Evolutionary conservation across 2,797 vertebrate genomes (phyloP).

Genomic region (Acanthopagrus latus): DNA sequence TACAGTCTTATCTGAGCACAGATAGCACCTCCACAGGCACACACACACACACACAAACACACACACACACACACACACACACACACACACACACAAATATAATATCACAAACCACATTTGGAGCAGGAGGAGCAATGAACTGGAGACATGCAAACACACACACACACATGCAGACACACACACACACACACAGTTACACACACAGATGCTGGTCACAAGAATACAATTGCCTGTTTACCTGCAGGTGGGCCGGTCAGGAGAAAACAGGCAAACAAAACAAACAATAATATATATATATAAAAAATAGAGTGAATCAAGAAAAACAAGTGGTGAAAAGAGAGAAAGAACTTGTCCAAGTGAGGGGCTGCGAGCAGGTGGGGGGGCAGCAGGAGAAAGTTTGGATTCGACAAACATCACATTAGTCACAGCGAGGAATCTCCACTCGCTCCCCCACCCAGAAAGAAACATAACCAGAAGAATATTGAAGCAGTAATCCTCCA

Average conservation of each 20-base stretch:
- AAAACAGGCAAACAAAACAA: constrained; percentile 72
- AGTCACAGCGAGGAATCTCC: constrained; percentile 76
- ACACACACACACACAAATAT: constrained; percentile 64
- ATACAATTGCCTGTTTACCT: constrained; percentile 94
- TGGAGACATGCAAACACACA: constrained; percentile 62
- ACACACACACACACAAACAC: constrained; percentile 45
- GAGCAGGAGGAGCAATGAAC: constrained; percentile 66
- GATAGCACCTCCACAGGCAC: constrained; percentile 90
- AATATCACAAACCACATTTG: constrained; percentile 73
- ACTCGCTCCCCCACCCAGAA: constrained; percentile 54
- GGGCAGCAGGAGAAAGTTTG: constrained; percentile 73
- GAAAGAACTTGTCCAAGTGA: constrained; percentile 46
- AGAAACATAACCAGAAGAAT: constrained; percentile 74
- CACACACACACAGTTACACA: constrained; percentile 72
- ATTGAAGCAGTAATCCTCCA: constrained; percentile 71
- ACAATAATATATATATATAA: constrained; percentile 64
- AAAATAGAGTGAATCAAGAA: constrained; percentile 66
- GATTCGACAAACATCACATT: constrained; percentile 79
- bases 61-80: constrained; percentile 49
- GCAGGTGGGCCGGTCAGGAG: constrained; percentile 84
- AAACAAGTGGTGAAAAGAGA: constrained; percentile 50
- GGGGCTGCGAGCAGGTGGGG: constrained; percentile 50
- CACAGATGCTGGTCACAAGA: constrained; percentile 89
- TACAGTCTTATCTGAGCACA: constrained; percentile 97
- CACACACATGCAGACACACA: no score